Evolutionary conservation across 2,888 invertebrate genomes (phyloP), one percentile per base, ranked within the genome.

Genomic region (Emmelina monodactyla): DNA sequence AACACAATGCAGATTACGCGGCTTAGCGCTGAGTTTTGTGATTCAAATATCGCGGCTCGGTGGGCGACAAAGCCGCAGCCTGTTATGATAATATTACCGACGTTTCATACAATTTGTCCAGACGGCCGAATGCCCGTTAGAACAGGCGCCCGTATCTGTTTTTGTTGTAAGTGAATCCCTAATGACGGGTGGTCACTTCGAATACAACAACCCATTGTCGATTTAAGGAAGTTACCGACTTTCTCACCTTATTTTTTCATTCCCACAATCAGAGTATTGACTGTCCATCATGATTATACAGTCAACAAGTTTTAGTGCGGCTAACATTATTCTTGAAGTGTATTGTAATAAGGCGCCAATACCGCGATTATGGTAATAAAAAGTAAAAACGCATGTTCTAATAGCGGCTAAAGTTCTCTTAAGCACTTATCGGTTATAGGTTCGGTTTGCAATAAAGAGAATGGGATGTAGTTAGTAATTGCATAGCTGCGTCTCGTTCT

Each of bases 81-180:
- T 69, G 76, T 76, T 78, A 78, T 78, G 75, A 75, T 78, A 78
- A 78, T 78, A 67, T 67, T 66, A 55, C 42, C 50, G 55, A 50
- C 53, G 54, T 61, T 64, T 61, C 57, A 53, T 64, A 63, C 59
- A 67, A 69, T 69, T 66, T 57, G 67, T 58, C 46, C 53, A 50
- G 51, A 58, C 51, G 19, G 52, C 50, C 49, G 47, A 49, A 44
- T 45, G 49, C 46, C 52, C 49, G 50, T 52, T 50, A 50, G 43
- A 44, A 54, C 44, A 46, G 25, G 42, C 38, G 37, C 39, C 38
- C 38, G 38, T 40, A 47, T 39, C 47, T 41, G 49, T 49, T 11
- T 53, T 51, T 50, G 51, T 52, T 34, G 45, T 53, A 50, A 53
- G 52, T 53, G 49, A 50, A 55, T 56, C 45, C 51, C 58, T 58